These are phyloP conservation scores for Drosophila engyochracea DNA, from an alignment of 2,888 invertebrate species.

Conservation along the genomic window DNA sequence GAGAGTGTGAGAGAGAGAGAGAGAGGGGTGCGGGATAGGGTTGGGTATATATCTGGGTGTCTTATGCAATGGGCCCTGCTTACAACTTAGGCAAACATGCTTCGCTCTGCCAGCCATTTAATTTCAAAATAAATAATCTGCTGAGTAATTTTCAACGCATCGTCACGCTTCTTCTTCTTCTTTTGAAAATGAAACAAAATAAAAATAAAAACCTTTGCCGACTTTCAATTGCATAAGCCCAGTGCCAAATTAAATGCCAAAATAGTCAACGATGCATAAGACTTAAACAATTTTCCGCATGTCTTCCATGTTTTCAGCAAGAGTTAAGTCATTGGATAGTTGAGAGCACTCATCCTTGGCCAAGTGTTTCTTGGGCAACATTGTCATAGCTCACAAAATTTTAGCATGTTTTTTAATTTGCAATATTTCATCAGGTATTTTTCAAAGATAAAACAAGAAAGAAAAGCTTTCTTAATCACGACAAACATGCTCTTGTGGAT, in stretches of 20 bases:
- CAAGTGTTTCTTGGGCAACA: background rate
- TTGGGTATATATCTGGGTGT: conserved; percentile 8
- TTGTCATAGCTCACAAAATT: background rate
- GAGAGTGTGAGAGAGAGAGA: background rate
- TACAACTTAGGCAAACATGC: conserved; percentile 56
- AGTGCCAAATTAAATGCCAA: conserved; percentile 56
- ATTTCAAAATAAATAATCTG: conserved; percentile 70
- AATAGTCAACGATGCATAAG: conserved; percentile 44
- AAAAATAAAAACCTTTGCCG: conserved; percentile 30
- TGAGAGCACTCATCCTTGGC: background rate
- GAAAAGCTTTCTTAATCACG: background rate
- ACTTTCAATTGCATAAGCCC: conserved; percentile 63
- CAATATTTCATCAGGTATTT: background rate
- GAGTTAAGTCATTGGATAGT: conserved; percentile 15
- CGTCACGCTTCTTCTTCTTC: conserved; percentile 54
- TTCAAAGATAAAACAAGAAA: background rate
- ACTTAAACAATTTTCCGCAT: conserved; percentile 62
- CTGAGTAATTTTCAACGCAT: conserved; percentile 75
- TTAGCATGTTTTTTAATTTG: background rate
- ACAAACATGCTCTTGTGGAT: too few relatives aligned
- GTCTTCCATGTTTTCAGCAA: conserved; percentile 38
- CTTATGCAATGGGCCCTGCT: conserved; percentile 75
- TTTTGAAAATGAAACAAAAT: background rate
- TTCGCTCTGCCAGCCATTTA: conserved; percentile 71
- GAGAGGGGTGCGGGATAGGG: background rate